These are phyloP conservation scores for Scophthalmus maximus DNA, from an alignment of 2,113 vertebrate species.

Conservation along the genomic window DNA sequence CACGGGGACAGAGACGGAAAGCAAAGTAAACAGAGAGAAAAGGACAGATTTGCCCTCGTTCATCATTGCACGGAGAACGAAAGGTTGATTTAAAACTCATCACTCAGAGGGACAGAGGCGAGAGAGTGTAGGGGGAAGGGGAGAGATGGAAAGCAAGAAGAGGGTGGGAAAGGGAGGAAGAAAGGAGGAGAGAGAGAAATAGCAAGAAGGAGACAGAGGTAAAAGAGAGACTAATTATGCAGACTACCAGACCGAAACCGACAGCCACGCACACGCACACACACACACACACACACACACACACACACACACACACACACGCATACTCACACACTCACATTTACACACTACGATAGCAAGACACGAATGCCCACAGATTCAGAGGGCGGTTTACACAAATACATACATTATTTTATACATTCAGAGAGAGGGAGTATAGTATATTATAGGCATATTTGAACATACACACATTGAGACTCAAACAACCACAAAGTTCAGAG, in stretches of 20 bases:
- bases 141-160: neutral
- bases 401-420: no score
- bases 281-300: constrained; percentile 33
- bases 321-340: constrained; percentile 20
- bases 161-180: neutral
- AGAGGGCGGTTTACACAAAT: no score
- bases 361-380: no score
- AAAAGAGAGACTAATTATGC: constrained; percentile 78
- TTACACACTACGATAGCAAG: no score
- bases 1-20: constrained; percentile 59
- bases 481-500: neutral
- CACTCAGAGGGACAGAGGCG: constrained; percentile 52
- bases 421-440: no score
- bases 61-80: constrained; percentile 59
- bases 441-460: neutral
- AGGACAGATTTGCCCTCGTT: constrained; percentile 56
- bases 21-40: constrained; percentile 69
- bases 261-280: constrained; percentile 49
- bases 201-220: constrained; percentile 51
- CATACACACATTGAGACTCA: constrained; percentile 19
- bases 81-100: constrained; percentile 78
- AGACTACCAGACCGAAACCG: constrained; percentile 78
- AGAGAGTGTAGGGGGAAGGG: constrained; percentile 5
- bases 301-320: constrained; percentile 15
- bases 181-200: constrained; percentile 17